Percentiles rank a stretch among this genome's conserved stretches.
Evolutionary conservation across 1,140 invertebrate species (phyloP).

Genomic region (Nephotettix cincticeps): DNA sequence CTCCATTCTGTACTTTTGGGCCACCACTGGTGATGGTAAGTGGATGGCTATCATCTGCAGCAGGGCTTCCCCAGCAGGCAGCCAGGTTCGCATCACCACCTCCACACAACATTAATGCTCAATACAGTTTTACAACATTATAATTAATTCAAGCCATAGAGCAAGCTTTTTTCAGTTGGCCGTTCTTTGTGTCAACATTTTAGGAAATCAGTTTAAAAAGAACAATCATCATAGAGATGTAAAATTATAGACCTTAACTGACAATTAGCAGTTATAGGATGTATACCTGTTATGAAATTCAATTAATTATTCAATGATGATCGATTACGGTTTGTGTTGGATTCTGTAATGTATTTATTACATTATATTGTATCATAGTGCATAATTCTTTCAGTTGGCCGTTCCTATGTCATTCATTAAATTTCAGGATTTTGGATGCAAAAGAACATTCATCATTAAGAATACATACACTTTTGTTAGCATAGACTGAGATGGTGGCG

Average conservation of each 20-base stretch:
- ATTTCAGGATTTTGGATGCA: not conserved
- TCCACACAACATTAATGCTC: conserved; percentile 44
- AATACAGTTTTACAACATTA: not conserved
- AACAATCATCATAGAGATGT: conserved; percentile 4
- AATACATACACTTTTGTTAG: no score
- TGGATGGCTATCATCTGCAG: conserved; percentile 99
- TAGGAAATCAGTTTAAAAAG: not conserved
- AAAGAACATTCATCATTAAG: conserved; percentile 9
- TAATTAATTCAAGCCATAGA: not conserved
- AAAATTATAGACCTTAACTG: no score
- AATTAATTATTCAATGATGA: no score
- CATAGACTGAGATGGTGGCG: no score
- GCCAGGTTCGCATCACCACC: conserved; percentile 98
- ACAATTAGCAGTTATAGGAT: no score
- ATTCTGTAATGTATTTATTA: no score
- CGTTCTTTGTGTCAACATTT: conserved; percentile 9
- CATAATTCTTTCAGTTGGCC: not conserved
- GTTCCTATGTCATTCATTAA: not conserved
- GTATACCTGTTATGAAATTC: no score
- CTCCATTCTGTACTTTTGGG: conserved; percentile 99
- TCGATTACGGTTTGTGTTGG: no score
- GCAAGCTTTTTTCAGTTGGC: not conserved
- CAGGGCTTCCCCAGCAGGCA: conserved; percentile 98
- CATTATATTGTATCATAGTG: no score
- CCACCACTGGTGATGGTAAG: conserved; percentile 96